Evolutionary conservation across 2,113 vertebrate genomes (phyloP).

Genomic region (Grus americana): DNA sequence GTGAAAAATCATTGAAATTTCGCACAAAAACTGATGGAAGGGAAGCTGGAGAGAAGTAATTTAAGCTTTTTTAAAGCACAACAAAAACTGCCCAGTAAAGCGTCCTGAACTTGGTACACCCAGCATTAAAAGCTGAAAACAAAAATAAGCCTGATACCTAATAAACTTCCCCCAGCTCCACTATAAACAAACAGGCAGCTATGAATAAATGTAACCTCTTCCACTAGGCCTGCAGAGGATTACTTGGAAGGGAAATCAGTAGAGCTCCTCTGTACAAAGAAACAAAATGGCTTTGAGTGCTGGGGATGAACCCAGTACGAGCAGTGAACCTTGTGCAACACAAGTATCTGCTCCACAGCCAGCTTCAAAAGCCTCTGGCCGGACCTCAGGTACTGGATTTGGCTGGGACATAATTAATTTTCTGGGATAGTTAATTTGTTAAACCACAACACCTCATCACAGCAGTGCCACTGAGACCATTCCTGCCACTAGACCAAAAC

Average conservation of each 20-base stretch:
- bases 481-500: background rate
- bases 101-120: background rate
- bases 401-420: background rate
- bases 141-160: background rate
- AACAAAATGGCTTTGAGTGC: background rate
- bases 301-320: background rate
- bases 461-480: background rate
- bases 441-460: background rate
- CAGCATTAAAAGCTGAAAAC: background rate
- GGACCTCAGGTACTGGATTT: background rate
- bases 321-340: background rate
- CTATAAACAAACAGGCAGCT: background rate
- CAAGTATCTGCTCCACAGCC: background rate
- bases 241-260: background rate
- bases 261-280: background rate
- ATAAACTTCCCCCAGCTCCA: background rate
- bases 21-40: background rate
- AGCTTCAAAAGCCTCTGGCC: background rate
- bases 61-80: background rate
- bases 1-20: background rate
- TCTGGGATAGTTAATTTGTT: background rate
- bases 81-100: background rate
- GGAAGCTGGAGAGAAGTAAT: background rate
- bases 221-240: background rate
- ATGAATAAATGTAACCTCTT: background rate